Evolutionary conservation across 2,113 vertebrate genomes (phyloP).

Genomic region (Accipiter virgatus): DNA sequence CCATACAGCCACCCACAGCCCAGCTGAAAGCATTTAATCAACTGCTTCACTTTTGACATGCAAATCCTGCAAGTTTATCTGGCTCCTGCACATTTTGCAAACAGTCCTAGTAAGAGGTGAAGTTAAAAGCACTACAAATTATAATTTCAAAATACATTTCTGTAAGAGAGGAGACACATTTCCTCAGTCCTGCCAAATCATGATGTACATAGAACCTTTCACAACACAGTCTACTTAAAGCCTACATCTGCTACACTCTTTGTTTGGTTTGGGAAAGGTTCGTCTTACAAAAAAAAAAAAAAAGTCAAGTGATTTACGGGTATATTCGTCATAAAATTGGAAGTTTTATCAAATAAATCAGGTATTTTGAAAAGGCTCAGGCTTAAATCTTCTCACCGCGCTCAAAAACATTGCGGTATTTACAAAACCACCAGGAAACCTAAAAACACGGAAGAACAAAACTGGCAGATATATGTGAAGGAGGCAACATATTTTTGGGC

Average conservation of each 20-base stretch:
- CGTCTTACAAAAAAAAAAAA: not conserved
- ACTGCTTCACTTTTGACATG: constrained; percentile 7
- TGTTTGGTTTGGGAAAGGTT: not conserved
- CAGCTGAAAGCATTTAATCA: not conserved
- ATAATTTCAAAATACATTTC: not conserved
- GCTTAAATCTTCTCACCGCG: not conserved
- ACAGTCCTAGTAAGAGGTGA: not conserved
- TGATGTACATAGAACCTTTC: not conserved
- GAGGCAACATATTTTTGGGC: not conserved
- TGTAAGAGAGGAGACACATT: not conserved
- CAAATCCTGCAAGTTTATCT: constrained; percentile 35
- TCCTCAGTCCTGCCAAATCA: not conserved
- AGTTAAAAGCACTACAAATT: not conserved
- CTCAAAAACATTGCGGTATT: not conserved
- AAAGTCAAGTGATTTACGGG: not conserved
- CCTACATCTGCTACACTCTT: not conserved
- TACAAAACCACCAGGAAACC: not conserved
- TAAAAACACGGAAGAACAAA: not conserved
- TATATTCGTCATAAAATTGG: not conserved
- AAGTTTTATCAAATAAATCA: not conserved
- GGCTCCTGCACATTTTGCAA: constrained; percentile 15
- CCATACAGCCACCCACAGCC: not conserved
- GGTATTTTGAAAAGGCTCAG: not conserved
- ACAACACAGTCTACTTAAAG: not conserved
- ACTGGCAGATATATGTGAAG: not conserved